phyloP scores from a whole-genome alignment of 2,113 vertebrate species.

The Forbesichthys agassizii region DNA sequence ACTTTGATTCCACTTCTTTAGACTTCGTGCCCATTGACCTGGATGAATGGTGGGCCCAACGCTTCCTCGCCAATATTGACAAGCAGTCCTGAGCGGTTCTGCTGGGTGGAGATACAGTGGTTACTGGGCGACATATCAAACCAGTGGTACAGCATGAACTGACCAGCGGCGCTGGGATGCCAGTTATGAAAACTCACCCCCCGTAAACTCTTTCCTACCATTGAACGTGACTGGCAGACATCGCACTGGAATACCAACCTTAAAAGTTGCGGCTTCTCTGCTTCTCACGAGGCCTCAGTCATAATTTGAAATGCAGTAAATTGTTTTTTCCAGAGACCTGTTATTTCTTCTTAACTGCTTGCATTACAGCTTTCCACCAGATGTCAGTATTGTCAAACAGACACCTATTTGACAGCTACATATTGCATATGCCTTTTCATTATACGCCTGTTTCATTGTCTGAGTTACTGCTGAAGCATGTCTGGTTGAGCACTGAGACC shows the following conservation, averaged over 20 bases:
- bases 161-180: constrained; percentile 32
- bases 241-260: constrained; percentile 10
- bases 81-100: constrained; percentile 73
- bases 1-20: constrained; percentile 44
- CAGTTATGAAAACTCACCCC: constrained; percentile 5
- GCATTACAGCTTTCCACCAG: not conserved
- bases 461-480: not conserved
- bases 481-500: not conserved
- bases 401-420: not conserved
- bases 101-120: not conserved
- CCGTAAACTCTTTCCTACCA: constrained; percentile 17
- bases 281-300: constrained; percentile 20
- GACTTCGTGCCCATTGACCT: constrained; percentile 91
- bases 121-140: constrained; percentile 4
- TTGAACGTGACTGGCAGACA: constrained; percentile 4
- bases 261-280: constrained; percentile 7
- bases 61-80: constrained; percentile 88
- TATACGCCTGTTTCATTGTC: not conserved
- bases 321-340: constrained; percentile 47
- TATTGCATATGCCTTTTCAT: constrained; percentile 2
- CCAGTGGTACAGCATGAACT: constrained; percentile 14
- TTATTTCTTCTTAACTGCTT: not conserved
- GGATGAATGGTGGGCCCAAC: constrained; percentile 94
- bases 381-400: not conserved
- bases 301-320: constrained; percentile 57